phyloP scores from a whole-genome alignment of 1,140 invertebrate genomes.

The Caligus rogercresseyi region DNA sequence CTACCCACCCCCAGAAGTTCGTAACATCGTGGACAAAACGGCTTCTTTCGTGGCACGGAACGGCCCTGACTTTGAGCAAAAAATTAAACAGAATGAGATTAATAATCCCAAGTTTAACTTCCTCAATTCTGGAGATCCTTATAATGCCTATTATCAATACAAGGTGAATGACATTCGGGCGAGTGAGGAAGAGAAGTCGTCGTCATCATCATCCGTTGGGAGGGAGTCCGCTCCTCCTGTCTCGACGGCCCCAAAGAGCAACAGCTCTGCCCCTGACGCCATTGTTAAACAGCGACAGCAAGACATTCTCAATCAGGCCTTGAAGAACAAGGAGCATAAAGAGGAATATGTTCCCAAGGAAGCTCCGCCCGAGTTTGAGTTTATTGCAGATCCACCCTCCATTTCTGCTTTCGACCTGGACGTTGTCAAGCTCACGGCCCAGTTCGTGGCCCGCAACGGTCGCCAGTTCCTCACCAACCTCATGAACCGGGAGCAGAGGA shows the following conservation, averaged over 20 bases:
- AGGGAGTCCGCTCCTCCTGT: neutral
- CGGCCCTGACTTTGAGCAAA: slow-evolving; percentile 92
- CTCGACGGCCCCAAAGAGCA: neutral
- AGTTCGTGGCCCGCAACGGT: slow-evolving; percentile 96
- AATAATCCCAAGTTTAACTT: slow-evolving; percentile 97
- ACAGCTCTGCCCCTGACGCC: slow-evolving; percentile 21
- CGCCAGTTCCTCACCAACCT: slow-evolving; percentile 91
- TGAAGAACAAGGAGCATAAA: slow-evolving; percentile 60
- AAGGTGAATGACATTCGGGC: slow-evolving; percentile 92
- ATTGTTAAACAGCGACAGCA: slow-evolving; percentile 61
- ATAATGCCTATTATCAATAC: slow-evolving; percentile 96
- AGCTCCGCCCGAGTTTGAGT: slow-evolving; percentile 89
- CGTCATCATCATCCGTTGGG: neutral
- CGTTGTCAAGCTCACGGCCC: slow-evolving; percentile 91
- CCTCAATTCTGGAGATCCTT: slow-evolving; percentile 87
- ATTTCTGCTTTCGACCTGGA: slow-evolving; percentile 98
- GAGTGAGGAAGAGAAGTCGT: slow-evolving; percentile 45
- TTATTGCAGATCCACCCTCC: slow-evolving; percentile 91
- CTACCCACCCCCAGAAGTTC: slow-evolving; percentile 15
- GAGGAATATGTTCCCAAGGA: slow-evolving; percentile 82
- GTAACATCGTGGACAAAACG: slow-evolving; percentile 89
- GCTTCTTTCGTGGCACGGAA: slow-evolving; percentile 95
- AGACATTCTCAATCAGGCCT: slow-evolving; percentile 69
- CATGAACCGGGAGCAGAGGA: slow-evolving; percentile 94
- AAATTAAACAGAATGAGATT: slow-evolving; percentile 87